Conservation (phyloP, 2,113 vertebrate genomes). For the Limnothrissa miodon region DNA sequence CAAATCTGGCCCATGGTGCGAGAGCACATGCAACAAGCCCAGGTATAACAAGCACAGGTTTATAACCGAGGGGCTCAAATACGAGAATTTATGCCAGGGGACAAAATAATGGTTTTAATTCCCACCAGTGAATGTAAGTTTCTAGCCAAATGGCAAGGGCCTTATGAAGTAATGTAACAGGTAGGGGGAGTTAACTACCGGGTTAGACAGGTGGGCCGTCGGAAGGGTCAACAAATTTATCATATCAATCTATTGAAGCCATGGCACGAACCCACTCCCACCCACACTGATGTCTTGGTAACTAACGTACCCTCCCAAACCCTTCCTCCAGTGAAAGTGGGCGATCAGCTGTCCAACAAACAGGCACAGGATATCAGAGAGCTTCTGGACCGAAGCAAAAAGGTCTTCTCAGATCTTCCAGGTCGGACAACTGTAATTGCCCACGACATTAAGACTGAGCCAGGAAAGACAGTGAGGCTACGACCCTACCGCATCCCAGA, state of each 20-base stretch:
- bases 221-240: no score
- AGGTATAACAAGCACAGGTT: background rate
- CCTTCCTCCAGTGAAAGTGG: no score
- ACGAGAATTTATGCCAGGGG: background rate
- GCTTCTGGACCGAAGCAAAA: background rate
- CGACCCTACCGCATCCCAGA: background rate
- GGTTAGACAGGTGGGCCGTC: no score
- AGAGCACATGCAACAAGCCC: background rate
- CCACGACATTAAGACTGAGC: background rate
- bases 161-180: background rate
- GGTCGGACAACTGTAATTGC: background rate
- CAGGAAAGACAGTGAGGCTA: background rate
- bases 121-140: background rate
- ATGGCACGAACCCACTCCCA: no score
- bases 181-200: background rate
- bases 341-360: background rate
- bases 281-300: no score
- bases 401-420: background rate
- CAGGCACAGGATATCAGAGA: background rate
- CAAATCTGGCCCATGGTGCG: background rate
- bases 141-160: background rate
- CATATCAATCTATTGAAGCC: no score
- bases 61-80: background rate
- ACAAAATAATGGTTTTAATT: background rate
- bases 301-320: no score